phyloP scores from a whole-genome alignment of 2,888 invertebrate genomes.

The Calliopum simillimum region DNA sequence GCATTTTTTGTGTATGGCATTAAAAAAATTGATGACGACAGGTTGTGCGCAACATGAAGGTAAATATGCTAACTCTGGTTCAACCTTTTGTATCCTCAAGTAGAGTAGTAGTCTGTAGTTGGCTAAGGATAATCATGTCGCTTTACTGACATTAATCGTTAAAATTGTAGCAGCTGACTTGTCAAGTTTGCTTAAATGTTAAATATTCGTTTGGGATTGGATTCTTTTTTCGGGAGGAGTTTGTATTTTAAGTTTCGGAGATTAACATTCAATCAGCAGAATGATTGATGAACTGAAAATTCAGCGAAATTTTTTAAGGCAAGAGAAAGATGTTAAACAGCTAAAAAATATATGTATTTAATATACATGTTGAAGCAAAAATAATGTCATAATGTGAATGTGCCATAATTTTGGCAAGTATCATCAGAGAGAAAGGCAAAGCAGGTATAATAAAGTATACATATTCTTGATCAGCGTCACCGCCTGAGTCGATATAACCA shows the following conservation, averaged over 20 bases:
- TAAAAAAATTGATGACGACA: slow-evolving; percentile 61
- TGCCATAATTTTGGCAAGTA: too few relatives aligned
- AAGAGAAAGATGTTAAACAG: background rate
- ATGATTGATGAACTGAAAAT: background rate
- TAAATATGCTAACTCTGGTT: slow-evolving; percentile 16
- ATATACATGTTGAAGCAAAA: background rate
- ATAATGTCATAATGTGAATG: too few relatives aligned
- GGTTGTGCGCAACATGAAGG: slow-evolving; percentile 57
- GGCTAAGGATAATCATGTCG: slow-evolving; percentile 31
- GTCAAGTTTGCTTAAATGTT: slow-evolving; percentile 56
- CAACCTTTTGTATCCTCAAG: slow-evolving; percentile 14
- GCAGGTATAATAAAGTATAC: too few relatives aligned
- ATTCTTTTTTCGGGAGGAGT: background rate
- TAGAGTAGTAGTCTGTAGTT: background rate
- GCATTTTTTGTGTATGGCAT: slow-evolving; percentile 36
- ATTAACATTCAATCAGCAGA: background rate
- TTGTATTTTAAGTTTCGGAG: background rate
- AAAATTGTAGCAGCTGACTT: slow-evolving; percentile 63
- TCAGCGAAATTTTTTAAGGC: background rate
- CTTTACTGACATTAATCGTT: slow-evolving; percentile 60
- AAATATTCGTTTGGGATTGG: too few relatives aligned
- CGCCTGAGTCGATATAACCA: too few relatives aligned
- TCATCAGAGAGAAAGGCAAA: too few relatives aligned
- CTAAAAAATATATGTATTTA: slow-evolving; percentile 8
- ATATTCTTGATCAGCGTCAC: too few relatives aligned